Evolutionary conservation across 2,888 invertebrate species (phyloP), one percentile per base, ranked within the genome.

Genomic region (Tiliacea aurago): DNA sequence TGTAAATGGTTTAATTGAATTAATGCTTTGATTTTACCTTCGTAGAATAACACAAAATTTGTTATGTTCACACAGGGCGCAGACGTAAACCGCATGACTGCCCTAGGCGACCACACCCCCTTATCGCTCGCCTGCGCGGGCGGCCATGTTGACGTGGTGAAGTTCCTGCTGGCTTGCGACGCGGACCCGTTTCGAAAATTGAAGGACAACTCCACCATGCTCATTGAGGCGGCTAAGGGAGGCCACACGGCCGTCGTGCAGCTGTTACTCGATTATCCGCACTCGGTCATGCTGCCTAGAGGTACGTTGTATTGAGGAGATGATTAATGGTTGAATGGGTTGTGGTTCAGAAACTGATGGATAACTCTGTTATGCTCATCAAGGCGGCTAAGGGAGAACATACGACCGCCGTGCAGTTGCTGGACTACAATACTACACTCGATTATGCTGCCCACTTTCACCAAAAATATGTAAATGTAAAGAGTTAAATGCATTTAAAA

Each of bases 141-240:
- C 81, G 99, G 99, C 3, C 99, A 99, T 95, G 97, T 98, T 85
- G 97, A 98, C 85, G 99, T 99, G 67, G 99, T 99, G 41, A 99
- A 99, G 96, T 97, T 99, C 90, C 97, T 99, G 83, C 97, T 99
- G 79, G 97, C 98, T 70, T 98, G 98, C 95, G 98, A 98, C 87
- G 99, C 99, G 59, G 99, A 99, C 96, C 99, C 99, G 66, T 98
- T 98, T 94, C 99, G 99, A 96, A 99, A 99, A 96, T 97, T 99
- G 67, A 99, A 99, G 97, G 99, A 99, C 96, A 99, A 99, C 94
- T 99, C 99, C 78, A 99, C 99, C 70, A 99, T 99, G 98, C 97
- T 99, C 86, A 99, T 99, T 89, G 99, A 99, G 95, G 99, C 99
- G 67, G 98, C 99, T 64, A 99, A 99, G 95, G 99, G 99, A 66